Conservation (phyloP, 2,797 vertebrate genomes). For the Avahi laniger region DNA sequence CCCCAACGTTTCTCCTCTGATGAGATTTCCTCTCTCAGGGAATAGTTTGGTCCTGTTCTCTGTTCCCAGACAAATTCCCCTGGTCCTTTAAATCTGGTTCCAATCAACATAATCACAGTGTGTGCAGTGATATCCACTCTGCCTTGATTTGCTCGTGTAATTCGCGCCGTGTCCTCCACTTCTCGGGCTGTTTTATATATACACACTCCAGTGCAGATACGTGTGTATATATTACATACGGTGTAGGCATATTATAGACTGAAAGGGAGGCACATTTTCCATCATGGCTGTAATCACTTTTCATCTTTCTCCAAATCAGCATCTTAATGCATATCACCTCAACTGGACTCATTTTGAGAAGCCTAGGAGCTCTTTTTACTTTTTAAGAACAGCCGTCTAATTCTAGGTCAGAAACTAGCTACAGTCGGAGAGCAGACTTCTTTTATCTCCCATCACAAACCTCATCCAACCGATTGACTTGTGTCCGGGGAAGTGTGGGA, state of each 20-base stretch:
- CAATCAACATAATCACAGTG: constrained; percentile 67
- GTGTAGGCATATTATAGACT: background rate
- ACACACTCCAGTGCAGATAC: constrained; percentile 10
- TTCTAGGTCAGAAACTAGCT: background rate
- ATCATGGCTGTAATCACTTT: background rate
- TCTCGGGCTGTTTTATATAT: background rate
- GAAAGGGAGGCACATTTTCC: background rate
- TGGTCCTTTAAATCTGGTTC: constrained; percentile 66
- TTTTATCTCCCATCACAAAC: background rate
- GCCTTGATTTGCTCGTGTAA: constrained; percentile 61
- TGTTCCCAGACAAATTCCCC: constrained; percentile 55
- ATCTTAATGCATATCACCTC: background rate
- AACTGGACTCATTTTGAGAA: background rate
- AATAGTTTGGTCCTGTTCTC: constrained; percentile 54
- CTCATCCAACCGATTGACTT: background rate
- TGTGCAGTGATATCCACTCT: constrained; percentile 51
- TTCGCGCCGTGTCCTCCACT: background rate
- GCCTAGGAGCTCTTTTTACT: background rate
- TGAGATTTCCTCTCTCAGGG: constrained; percentile 54
- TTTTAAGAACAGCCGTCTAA: constrained; percentile 17
- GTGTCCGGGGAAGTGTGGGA: background rate
- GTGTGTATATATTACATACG: background rate
- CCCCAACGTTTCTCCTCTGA: constrained; percentile 23
- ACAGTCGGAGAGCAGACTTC: background rate
- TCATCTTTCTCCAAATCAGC: constrained; percentile 35